Evolutionary conservation across 2,888 invertebrate species (phyloP), one percentile per base, ranked within the genome.

Genomic region (Alcis repandata): DNA sequence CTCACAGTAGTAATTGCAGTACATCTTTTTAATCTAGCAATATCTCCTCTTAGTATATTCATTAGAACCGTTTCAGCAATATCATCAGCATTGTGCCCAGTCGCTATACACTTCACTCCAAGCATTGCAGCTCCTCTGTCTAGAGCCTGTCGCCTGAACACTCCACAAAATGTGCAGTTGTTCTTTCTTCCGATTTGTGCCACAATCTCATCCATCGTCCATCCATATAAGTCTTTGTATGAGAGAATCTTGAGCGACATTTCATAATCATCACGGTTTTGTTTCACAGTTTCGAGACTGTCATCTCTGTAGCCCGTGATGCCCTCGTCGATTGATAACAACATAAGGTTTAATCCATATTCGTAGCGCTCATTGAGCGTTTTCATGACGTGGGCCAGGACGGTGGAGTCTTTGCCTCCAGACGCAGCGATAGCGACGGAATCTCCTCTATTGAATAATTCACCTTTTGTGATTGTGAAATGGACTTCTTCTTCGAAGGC

Each of bases 181-280:
- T 99, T 99, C 83, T 98, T 98, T 59, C 97, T 95, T 0, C 94
- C 95, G 79, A 97, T 97, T 87, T 97, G 96, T 46, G 95, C 95
- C 0, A 99, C 99, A 86, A 99, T 99, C 79, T 97, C 97, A 92
- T 99, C 99, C 99, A 99, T 99, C 3, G 99, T 99, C 99, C 99
- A 99, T 0, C 99, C 99, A 92, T 99, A 99, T 4, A 99, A 92
- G 77, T 99, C 98, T 92, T 99, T 97, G 83, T 99, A 99, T 0
- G 99, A 99, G 8, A 99, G 93, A 68, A 99, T 98, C 93, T 98
- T 98, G 43, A 99, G 91, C 0, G 98, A 97, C 92, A 99, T 96
- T 77, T 96, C 95, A 92, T 99, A 99, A 86, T 99, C 98, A 77
- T 97, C 96, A 62, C 97, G 95, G 85, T 99, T 99, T 83, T 97